These are phyloP conservation scores for Corythornis cristatus DNA, from an alignment of 2,113 vertebrate species.

Conservation along the genomic window DNA sequence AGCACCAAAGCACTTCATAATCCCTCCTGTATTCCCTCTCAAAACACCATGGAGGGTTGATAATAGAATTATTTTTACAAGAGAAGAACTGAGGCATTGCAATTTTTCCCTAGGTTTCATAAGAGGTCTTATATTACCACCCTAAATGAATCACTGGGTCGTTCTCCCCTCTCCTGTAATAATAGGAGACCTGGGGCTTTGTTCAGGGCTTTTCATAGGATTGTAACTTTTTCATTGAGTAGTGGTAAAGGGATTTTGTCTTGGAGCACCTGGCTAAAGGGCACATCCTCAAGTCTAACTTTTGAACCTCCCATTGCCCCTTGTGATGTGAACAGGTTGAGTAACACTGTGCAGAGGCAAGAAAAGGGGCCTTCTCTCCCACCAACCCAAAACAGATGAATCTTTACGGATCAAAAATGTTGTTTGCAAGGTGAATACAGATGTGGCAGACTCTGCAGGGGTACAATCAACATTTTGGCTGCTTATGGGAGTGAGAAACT, in stretches of 20 bases:
- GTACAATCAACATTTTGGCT: background rate
- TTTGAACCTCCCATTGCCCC: background rate
- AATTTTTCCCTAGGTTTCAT: background rate
- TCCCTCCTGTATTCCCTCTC: background rate
- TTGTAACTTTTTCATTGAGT: background rate
- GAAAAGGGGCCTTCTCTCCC: background rate
- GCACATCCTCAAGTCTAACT: background rate
- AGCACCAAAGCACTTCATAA: background rate
- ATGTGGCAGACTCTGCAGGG: background rate
- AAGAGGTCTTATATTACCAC: background rate
- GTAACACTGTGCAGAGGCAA: background rate
- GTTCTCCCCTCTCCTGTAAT: background rate
- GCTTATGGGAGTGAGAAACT: background rate
- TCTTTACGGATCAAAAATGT: background rate
- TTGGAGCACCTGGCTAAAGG: background rate
- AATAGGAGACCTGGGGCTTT: background rate
- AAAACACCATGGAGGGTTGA: background rate
- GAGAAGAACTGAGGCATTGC: background rate
- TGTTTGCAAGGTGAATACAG: background rate
- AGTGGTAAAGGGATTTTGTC: background rate
- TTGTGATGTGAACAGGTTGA: background rate
- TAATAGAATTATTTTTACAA: background rate
- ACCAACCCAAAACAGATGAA: background rate
- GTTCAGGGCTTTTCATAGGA: background rate
- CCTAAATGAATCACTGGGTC: background rate